These are phyloP conservation scores for Tupiocoris notatus DNA, from an alignment of 2,888 invertebrate species.

Conservation along the genomic window DNA sequence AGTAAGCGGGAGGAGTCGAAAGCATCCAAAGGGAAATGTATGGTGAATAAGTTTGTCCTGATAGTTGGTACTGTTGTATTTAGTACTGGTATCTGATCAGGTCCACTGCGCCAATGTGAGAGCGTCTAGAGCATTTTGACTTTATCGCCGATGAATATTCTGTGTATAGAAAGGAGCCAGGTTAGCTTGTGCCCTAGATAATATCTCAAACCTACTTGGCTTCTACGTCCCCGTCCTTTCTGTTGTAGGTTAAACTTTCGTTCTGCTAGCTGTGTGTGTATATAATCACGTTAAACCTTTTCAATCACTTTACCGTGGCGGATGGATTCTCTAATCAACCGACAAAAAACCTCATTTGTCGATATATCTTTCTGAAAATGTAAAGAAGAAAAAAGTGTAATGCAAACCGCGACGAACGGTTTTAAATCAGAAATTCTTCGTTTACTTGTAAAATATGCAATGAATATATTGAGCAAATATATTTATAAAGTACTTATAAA, in stretches of 20 bases:
- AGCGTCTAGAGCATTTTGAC: not conserved
- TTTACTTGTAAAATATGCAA: slow-evolving; percentile 24
- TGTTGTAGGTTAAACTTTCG: not conserved
- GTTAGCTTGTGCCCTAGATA: not conserved
- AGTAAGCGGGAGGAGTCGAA: too few relatives aligned
- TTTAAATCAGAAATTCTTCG: slow-evolving; percentile 14
- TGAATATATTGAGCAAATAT: slow-evolving; percentile 23
- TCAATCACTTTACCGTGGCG: not conserved
- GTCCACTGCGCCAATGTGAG: too few relatives aligned
- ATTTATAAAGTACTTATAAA: slow-evolving; percentile 36
- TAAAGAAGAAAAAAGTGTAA: not conserved
- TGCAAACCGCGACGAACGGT: not conserved
- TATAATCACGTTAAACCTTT: not conserved
- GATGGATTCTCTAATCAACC: not conserved
- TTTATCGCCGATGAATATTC: not conserved
- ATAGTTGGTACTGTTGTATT: not conserved
- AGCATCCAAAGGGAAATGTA: too few relatives aligned
- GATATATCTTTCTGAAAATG: not conserved
- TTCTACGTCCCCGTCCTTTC: not conserved
- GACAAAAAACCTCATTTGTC: not conserved
- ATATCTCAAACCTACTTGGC: not conserved
- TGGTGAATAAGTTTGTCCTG: too few relatives aligned
- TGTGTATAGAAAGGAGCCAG: not conserved
- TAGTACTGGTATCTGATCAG: not conserved
- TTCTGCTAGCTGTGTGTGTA: not conserved